Percentiles rank a stretch among this genome's conserved stretches.
Evolutionary conservation across 2,113 vertebrate species (phyloP).

Genomic region (Xiphophorus hellerii): DNA sequence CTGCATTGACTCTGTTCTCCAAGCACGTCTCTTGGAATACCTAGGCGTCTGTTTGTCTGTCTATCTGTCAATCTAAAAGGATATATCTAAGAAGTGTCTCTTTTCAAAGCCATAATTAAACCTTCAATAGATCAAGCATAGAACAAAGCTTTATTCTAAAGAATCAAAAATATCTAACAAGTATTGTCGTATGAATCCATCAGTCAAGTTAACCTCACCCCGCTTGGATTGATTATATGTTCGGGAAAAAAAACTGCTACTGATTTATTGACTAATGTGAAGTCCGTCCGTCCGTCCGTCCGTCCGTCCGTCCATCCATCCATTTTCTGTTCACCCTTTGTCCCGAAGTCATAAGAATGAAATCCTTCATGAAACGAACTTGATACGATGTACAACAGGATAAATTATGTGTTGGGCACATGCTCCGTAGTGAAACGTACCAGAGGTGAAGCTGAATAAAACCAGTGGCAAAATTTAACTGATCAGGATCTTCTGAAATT

Average conservation of each 20-base stretch:
- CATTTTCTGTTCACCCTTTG: too few relatives aligned
- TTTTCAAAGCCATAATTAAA: not conserved
- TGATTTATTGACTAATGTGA: not conserved
- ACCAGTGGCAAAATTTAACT: too few relatives aligned
- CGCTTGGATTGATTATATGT: not conserved
- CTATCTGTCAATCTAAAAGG: not conserved
- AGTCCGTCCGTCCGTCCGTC: too few relatives aligned
- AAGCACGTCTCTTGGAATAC: not conserved
- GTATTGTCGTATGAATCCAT: not conserved
- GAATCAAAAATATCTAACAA: not conserved
- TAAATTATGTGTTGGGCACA: not conserved
- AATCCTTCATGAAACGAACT: not conserved
- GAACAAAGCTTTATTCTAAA: not conserved
- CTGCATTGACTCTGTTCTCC: not conserved
- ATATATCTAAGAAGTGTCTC: not conserved
- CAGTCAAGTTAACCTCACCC: not conserved
- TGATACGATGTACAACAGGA: not conserved
- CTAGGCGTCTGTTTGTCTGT: not conserved
- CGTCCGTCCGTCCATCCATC: too few relatives aligned
- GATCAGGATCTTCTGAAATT: not conserved
- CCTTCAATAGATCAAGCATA: not conserved
- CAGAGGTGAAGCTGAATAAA: not conserved
- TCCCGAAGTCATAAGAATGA: not conserved
- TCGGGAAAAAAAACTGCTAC: not conserved
- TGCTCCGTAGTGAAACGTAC: not conserved